Evolutionary conservation across 2,797 vertebrate species (phyloP).

Genomic region (Mycteria americana): DNA sequence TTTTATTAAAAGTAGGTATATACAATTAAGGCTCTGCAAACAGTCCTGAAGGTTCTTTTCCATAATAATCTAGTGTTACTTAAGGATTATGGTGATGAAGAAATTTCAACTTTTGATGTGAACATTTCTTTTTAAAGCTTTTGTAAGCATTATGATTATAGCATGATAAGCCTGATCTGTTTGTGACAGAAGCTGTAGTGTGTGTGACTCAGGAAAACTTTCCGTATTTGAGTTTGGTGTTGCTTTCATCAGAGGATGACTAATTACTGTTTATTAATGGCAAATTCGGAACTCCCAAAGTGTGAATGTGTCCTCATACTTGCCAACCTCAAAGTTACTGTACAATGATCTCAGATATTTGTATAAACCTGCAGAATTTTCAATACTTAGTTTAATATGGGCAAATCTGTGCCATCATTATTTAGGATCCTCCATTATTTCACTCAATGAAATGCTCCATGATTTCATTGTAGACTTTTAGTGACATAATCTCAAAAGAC

Average conservation of each 20-base stretch:
- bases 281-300: not conserved
- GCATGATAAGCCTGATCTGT: not conserved
- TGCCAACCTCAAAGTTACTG: not conserved
- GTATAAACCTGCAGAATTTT: not conserved
- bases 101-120: not conserved
- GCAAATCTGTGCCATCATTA: not conserved
- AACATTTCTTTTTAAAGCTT: not conserved
- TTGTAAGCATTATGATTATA: not conserved
- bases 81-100: not conserved
- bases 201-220: conserved; percentile 1
- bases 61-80: not conserved
- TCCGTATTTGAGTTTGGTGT: not conserved
- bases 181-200: not conserved
- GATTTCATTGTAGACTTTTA: not conserved
- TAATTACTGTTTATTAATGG: not conserved
- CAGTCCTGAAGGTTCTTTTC: not conserved
- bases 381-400: not conserved
- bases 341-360: not conserved
- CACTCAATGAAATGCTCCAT: not conserved
- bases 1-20: not conserved
- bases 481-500: not conserved
- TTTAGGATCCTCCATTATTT: not conserved
- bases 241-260: not conserved
- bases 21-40: not conserved
- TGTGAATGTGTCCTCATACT: not conserved